Conservation (phyloP, 2,113 vertebrate species). For the Psilopsiagon aurifrons region DNA sequence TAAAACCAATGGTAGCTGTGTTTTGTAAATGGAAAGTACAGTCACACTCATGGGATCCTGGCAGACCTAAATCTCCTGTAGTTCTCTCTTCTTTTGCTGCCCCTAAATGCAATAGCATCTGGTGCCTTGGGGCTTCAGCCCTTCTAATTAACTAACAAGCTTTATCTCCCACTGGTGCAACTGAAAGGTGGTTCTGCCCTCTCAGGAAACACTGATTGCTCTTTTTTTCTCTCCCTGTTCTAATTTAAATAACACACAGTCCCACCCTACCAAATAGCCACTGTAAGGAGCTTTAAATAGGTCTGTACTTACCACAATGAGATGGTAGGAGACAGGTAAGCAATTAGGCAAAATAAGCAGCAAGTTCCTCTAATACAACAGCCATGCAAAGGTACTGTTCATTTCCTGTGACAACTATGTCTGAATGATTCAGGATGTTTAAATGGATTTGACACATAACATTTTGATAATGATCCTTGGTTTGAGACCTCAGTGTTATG, state of each 20-base stretch:
- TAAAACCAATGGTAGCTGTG: not conserved
- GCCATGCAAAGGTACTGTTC: not conserved
- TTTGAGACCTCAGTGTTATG: not conserved
- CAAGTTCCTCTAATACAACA: not conserved
- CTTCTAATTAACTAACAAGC: constrained; percentile 4
- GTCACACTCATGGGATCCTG: not conserved
- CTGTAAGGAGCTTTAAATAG: not conserved
- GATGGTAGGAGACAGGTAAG: not conserved
- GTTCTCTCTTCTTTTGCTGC: not conserved
- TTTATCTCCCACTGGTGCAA: not conserved
- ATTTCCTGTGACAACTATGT: not conserved
- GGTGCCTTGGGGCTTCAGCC: not conserved
- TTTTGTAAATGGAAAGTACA: not conserved
- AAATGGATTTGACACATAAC: not conserved
- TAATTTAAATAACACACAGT: not conserved
- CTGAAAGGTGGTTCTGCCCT: not conserved
- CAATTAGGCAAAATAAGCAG: not conserved
- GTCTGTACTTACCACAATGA: not conserved
- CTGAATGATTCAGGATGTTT: not conserved
- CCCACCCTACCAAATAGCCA: not conserved
- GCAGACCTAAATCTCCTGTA: not conserved
- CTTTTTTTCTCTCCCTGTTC: not conserved
- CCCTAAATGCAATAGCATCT: not conserved
- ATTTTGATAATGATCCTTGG: not conserved
- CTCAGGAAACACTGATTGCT: not conserved